phyloP scores from a whole-genome alignment of 1,140 invertebrate genomes.

The Teleogryllus occipitalis region DNA sequence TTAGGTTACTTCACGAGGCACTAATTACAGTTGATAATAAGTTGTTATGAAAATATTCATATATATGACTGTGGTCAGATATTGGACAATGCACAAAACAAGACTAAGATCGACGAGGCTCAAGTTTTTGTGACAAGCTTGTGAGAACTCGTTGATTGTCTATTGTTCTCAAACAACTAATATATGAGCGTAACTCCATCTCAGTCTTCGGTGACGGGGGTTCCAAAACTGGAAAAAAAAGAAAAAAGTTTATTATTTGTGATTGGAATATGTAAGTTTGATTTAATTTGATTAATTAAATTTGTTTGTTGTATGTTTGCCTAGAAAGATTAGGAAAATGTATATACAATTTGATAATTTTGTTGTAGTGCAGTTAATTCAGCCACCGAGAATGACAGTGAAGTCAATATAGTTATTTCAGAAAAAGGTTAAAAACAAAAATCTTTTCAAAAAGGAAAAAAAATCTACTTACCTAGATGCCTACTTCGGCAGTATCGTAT shows the following conservation, averaged over 20 bases:
- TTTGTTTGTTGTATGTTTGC: not conserved
- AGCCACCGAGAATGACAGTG: not conserved
- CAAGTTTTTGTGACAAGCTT: slow-evolving; percentile 61
- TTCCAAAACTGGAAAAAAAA: slow-evolving; percentile 43
- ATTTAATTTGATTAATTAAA: not conserved
- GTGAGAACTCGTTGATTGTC: slow-evolving; percentile 70
- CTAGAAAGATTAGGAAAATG: not conserved
- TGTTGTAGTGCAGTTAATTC: not conserved
- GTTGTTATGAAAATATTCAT: too few relatives aligned
- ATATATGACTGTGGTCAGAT: too few relatives aligned
- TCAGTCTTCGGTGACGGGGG: slow-evolving; percentile 60
- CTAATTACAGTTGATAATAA: too few relatives aligned
- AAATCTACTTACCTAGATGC: slow-evolving; percentile 48
- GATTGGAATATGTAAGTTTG: not conserved
- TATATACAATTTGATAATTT: not conserved
- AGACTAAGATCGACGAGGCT: slow-evolving; percentile 44
- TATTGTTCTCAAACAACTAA: slow-evolving; percentile 60
- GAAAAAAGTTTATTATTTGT: not conserved
- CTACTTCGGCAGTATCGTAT: slow-evolving; percentile 64
- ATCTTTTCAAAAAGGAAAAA: not conserved
- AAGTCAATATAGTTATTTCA: not conserved
- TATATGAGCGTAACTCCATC: slow-evolving; percentile 52
- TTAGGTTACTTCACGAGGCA: not conserved
- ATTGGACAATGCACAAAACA: too few relatives aligned
- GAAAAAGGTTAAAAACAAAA: too few relatives aligned